Evolutionary conservation across 2,113 vertebrate genomes (phyloP), one percentile per base, ranked within the genome.

Genomic region (Aix galericulata): DNA sequence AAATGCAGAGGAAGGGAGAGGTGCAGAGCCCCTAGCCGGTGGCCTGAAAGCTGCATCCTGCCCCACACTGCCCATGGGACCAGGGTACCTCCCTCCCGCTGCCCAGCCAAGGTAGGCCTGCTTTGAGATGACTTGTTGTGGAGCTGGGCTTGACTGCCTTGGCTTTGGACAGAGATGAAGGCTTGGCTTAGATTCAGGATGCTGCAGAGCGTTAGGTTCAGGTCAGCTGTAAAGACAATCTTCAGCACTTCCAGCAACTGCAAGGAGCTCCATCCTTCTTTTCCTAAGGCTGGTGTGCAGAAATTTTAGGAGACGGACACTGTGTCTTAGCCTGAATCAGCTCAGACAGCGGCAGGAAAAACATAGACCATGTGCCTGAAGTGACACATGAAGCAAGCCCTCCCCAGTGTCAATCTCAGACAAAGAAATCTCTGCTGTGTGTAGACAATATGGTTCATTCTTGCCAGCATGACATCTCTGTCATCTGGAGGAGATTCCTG

Each of bases 81-180:
- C 1, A 0, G 17, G 9, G 17, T 4, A 2, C 23, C 6, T 53
- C 13, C 22, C 44, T n/a, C 32, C 50, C 3, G 11, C 46, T 15
- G 21, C 63, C 40, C 22, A 20, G 16, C 74, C 52, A 11, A 31
- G 8, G 62, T 9, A 29, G 77, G 26, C 5, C 13, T n/a, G 48
- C 23, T 31, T 29, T 18, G 34, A 42, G 40, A 46, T 62, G 53
- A 42, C 66, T 40, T 8, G 7, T 0, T 2, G 50, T 25, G 6
- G 44, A 15, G 29, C 36, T 82, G 22, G 38, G 4, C 32, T 63
- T 48, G 31, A 12, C 34, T 58, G 60, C 48, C 22, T 82, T 38
- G 67, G 2, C 55, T 46, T 50, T 2, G 4, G 34, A 29, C 67
- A 25, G 46, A 42, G 44, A 4, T 16, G 8, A 67, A 67, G 59